These are phyloP conservation scores for Augochlorella aurata DNA, from an alignment of 2,888 invertebrate genomes.

Conservation along the genomic window DNA sequence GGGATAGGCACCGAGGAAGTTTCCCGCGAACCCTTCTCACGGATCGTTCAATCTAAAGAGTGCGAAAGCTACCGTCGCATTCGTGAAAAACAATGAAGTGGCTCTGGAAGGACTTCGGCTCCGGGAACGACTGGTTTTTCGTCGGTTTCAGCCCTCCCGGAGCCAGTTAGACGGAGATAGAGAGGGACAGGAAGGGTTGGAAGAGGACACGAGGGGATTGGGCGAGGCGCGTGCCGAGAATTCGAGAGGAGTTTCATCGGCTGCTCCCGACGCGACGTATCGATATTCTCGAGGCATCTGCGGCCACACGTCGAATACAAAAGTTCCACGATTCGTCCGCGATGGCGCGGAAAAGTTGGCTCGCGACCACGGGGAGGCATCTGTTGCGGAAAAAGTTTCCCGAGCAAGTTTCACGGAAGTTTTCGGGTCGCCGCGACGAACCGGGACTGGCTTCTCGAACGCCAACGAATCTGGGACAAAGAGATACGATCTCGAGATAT, in stretches of 20 bases:
- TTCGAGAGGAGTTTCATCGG: background rate
- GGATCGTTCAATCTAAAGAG: background rate
- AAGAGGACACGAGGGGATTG: background rate
- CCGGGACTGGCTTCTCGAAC: background rate
- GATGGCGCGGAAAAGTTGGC: slow-evolving; percentile 4
- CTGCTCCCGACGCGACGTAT: slow-evolving; percentile 10
- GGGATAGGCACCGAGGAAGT: background rate
- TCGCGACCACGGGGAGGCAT: background rate
- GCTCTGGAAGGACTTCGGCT: background rate
- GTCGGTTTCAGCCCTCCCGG: background rate
- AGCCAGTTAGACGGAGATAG: no score
- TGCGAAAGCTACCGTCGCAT: background rate
- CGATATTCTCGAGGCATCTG: slow-evolving; percentile 29
- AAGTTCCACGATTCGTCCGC: slow-evolving; percentile 5
- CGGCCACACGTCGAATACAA: slow-evolving; percentile 10
- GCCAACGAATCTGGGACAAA: background rate
- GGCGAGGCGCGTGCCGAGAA: background rate
- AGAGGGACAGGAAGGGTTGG: no score
- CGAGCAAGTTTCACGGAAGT: background rate
- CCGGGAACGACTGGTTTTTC: background rate
- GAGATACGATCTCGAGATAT: background rate
- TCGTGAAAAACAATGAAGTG: slow-evolving; percentile 5
- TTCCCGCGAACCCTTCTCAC: background rate
- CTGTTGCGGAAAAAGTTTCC: background rate
- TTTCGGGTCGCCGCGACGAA: background rate